Evolutionary conservation across 2,113 vertebrate genomes (phyloP).

Genomic region (Phycodurus eques): DNA sequence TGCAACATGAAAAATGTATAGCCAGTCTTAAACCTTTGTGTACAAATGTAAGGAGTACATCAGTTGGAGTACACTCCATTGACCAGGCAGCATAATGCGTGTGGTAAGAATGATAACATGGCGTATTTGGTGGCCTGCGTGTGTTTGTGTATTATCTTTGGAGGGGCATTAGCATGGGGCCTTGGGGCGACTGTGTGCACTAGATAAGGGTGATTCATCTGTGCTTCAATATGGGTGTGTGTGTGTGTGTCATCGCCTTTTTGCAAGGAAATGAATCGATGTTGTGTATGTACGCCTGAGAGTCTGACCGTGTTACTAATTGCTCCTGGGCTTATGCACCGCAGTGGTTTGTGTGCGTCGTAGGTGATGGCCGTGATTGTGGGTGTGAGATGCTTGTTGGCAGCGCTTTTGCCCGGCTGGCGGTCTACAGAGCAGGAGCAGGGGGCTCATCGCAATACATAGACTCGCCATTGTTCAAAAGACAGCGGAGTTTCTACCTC

Average conservation of each 20-base stretch:
- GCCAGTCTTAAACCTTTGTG: constrained; percentile 19
- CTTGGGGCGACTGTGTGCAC: constrained; percentile 67
- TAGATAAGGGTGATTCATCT: constrained; percentile 75
- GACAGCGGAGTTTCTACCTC: constrained; percentile 17
- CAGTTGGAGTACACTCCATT: constrained; percentile 12
- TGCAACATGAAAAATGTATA: constrained; percentile 40
- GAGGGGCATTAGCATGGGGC: constrained; percentile 55
- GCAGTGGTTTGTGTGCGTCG: constrained; percentile 22
- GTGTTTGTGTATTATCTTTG: constrained; percentile 63
- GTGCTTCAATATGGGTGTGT: constrained; percentile 49
- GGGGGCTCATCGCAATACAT: constrained; percentile 50
- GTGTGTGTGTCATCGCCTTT: constrained; percentile 19
- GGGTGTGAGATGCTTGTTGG: constrained; percentile 21
- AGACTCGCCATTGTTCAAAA: constrained; percentile 48
- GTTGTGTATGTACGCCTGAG: constrained; percentile 19
- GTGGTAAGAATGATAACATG: constrained; percentile 28
- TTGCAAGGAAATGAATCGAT: constrained; percentile 37
- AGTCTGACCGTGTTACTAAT: constrained; percentile 34
- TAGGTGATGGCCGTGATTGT: constrained; percentile 9
- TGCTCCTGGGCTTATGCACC: constrained; percentile 11
- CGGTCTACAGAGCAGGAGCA: constrained; percentile 30
- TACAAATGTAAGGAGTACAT: constrained; percentile 25
- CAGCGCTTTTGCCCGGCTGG: constrained; percentile 40
- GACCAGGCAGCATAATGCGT: constrained; percentile 36
- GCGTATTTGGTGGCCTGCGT: constrained; percentile 40